Base-by-base conservation (phyloP, 2,888 invertebrate species). In the Electrophaes corylata region DNA sequence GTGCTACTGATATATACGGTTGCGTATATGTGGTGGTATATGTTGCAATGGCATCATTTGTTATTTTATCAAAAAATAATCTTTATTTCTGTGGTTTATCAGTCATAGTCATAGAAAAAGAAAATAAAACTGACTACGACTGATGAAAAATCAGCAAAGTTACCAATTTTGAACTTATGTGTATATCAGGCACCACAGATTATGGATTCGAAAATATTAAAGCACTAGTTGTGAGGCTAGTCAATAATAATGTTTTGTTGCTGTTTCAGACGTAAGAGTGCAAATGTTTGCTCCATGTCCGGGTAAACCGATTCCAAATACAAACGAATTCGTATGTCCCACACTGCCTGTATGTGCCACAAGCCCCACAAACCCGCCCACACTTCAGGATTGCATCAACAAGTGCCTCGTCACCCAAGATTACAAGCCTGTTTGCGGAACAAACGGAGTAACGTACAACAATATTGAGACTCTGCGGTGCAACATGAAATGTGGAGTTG, bases 351-450 rank as follows among this genome's bases (percentile, higher is more conserved):
- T n/a, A n/a, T n/a, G n/a, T n/a, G n/a, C n/a, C n/a, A n/a, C n/a
- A n/a, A n/a, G n/a, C 56, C 4, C 47, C 55, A 52, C 18, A 0
- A 50, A 46, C 1, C 26, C 35, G 26, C 31, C 23, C 23, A 37
- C 35, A 16, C 16, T 10, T 5, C 16, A 55, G 46, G 44, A 55
- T 10, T 78, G 79, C 43, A 68, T 76, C 35, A 55, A 50, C 3
- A 52, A 44, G 11, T 92, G 92, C 60, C 73, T 72, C 0, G 77
- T 81, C 29, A 84, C 88, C 0, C 48, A 78, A 0, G 78, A 86
- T 60, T 88, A 84, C 61, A 86, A 82, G 60, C 92, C 92, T 2
- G 85, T 92, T 3, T 92, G 92, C 62, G 92, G 91, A 2, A 74
- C 83, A 12, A 80, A 92, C 60, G 66, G 78, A 1, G 64, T 81